Conservation (phyloP, 2,888 invertebrate genomes). For the Drosophila colorata region DNA sequence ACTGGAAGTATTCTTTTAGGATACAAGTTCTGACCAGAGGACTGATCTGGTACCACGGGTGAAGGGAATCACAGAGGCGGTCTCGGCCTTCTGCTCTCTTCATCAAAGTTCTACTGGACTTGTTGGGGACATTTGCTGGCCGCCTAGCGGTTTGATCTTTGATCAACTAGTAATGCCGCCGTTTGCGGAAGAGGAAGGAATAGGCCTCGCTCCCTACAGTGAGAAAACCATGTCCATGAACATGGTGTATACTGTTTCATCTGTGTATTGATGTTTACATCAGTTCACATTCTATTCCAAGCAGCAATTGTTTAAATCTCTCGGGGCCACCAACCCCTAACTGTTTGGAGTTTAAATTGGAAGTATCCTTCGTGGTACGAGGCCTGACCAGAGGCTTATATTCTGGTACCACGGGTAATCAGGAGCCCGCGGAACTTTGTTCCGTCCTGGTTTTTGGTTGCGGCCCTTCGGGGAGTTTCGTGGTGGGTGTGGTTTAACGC, state of each 20-base stretch:
- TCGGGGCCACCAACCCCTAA: conserved; percentile 1
- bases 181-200: conserved; percentile 9
- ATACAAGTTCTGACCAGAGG: not conserved
- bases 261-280: not conserved
- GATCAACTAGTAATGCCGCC: not conserved
- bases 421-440: conserved; percentile 1
- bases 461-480: conserved; percentile 7
- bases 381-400: not conserved
- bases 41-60: too few relatives aligned
- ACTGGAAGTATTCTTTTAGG: too few relatives aligned
- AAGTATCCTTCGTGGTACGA: not conserved
- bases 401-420: conserved; percentile 5
- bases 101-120: too few relatives aligned
- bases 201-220: not conserved
- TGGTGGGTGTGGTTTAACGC: conserved; percentile 7
- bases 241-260: conserved; percentile 15
- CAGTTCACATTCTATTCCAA: not conserved
- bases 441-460: conserved; percentile 10
- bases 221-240: conserved; percentile 3
- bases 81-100: too few relatives aligned
- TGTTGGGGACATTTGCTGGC: not conserved
- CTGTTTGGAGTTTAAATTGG: conserved; percentile 11
- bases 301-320: not conserved
- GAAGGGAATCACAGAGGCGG: too few relatives aligned
- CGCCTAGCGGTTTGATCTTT: not conserved